Conservation (phyloP, 1,140 invertebrate genomes). For the Chrysomallon squamiferum region DNA sequence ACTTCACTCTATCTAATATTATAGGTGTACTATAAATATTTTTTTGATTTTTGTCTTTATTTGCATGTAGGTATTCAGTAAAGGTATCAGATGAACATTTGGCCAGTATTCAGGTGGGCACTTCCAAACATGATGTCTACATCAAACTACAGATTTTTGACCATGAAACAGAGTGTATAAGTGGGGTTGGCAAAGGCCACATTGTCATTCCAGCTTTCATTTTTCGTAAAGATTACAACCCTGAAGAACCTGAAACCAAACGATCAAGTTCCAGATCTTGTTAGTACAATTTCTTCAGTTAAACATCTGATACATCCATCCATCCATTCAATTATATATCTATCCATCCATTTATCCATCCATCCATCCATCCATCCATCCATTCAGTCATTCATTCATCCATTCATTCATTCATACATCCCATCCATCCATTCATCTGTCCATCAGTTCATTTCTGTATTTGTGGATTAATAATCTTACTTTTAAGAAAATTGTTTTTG, state of each 20-base stretch:
- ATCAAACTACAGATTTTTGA: constrained; percentile 59
- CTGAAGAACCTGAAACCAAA: constrained; percentile 41
- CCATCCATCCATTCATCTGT: no score
- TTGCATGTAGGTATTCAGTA: constrained; percentile 56
- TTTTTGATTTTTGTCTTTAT: no score
- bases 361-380: no score
- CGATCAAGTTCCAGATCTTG: constrained; percentile 52
- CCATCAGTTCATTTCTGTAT: no score
- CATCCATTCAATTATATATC: no score
- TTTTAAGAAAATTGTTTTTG: no score
- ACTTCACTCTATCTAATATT: no score
- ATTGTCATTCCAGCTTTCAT: constrained; percentile 59
- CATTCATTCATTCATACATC: no score
- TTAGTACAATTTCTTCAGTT: constrained; percentile 42
- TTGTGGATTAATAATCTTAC: no score
- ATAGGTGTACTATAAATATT: no score
- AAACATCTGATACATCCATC: not conserved
- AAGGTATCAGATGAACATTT: constrained; percentile 61
- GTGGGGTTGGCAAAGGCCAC: constrained; percentile 59
- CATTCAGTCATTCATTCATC: no score
- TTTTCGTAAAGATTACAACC: constrained; percentile 55
- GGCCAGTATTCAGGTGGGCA: constrained; percentile 57
- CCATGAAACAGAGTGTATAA: constrained; percentile 56
- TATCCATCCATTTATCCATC: no score
- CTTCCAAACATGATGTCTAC: constrained; percentile 61